phyloP scores from a whole-genome alignment of 37 sponge, comb jelly and placozoan genomes.

The Aplysina aerophoba region DNA sequence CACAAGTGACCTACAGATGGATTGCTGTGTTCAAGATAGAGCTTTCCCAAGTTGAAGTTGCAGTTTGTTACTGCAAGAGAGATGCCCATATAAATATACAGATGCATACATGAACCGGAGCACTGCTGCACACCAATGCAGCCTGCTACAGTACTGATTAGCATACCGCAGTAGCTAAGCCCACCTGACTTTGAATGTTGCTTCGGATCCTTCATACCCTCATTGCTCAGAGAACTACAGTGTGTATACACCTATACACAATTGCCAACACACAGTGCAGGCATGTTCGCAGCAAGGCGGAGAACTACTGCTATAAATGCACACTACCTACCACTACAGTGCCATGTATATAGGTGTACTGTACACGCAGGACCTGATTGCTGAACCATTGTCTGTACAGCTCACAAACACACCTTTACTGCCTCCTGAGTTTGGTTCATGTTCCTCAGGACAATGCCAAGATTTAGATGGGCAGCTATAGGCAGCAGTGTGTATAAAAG shows the following conservation, averaged over 20 bases:
- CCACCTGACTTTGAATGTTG: conserved; percentile 35
- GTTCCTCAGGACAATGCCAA: conserved; percentile 33
- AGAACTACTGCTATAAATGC: too few relatives aligned
- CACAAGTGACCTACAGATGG: not conserved
- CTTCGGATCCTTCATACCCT: conserved; percentile 58
- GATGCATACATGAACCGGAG: not conserved
- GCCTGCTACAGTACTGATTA: too few relatives aligned
- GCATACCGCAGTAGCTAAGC: too few relatives aligned
- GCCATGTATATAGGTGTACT: too few relatives aligned
- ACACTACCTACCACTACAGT: not conserved
- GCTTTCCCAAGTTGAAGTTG: conserved; percentile 40
- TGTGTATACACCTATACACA: conserved; percentile 42
- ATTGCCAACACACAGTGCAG: not conserved
- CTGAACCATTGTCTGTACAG: not conserved
- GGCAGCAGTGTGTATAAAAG: not conserved
- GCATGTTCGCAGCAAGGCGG: too few relatives aligned
- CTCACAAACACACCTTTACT: conserved; percentile 56
- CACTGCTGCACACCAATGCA: not conserved
- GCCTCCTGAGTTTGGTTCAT: conserved; percentile 28
- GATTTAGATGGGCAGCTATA: conserved; percentile 61
- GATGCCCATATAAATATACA: not conserved
- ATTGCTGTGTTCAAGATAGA: not conserved
- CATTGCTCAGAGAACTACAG: conserved; percentile 42
- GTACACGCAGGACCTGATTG: too few relatives aligned
- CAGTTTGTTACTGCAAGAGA: conserved; percentile 36